Base-by-base conservation (phyloP, 2,113 vertebrate genomes). In the Cynoglossus semilaevis region DNA sequence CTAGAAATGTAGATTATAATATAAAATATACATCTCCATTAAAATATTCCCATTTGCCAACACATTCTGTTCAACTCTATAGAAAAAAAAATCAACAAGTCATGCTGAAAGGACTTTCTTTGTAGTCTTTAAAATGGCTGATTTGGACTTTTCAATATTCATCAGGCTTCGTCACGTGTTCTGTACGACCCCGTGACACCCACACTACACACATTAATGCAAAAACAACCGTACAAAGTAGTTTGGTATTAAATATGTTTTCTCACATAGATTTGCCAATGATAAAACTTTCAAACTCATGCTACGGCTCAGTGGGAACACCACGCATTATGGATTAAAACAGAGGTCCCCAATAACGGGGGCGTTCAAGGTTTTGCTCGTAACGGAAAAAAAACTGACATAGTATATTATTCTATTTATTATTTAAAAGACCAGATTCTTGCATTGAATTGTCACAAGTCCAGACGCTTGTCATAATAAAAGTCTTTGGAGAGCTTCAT, bases 11-110 rank as follows among this genome's bases (percentile, higher is more conserved):
- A 76, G 78, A 85, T 89, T 88, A 89, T 80, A 78, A 85, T 86
- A 89, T 87, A 92, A 92, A 92, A 91, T 91, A 91, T 90, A 90
- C 89, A 90, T 90, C 85, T 92, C 76, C 80, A 77, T 73, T 88
- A 88, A 92, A 92, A 92, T 91, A 90, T 82, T 82, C 68, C 64
- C 74, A 76, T 80, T 88, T 71, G 62, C 66, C 70, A 66, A 74
- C 77, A 67, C 49, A 47, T 77, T 85, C 73, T 77, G 80, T 71
- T 74, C 74, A 70, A 67, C 72, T 80, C 22, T 56, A 66, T 68
- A 74, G 34, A 84, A 77, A 80, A 69, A n/a, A 13, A 57, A 74
- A 65, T 17, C 63, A 77, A 58, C 38, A 68, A 15, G 36, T 80
- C 79, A 85, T 87, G 84, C 84, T 70, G 36, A 73, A 72, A 77